phyloP scores from a whole-genome alignment of 2,888 invertebrate genomes.

The Caenorhabditis macrosperma region DNA sequence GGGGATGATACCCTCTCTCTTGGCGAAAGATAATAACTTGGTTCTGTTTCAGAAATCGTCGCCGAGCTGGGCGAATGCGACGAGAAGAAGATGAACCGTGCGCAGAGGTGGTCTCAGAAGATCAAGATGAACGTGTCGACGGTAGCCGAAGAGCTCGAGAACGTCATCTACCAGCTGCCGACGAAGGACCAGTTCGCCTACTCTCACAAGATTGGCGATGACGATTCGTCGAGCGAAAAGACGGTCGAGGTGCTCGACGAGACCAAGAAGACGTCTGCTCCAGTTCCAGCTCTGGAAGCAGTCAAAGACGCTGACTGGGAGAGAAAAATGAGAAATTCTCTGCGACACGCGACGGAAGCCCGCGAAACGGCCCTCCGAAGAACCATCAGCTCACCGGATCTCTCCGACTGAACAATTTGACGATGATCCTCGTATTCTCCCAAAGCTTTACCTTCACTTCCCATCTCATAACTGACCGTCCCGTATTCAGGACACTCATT shows the following conservation, averaged over 20 bases:
- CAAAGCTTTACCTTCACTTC: neutral
- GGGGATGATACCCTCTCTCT: slow-evolving; percentile 8
- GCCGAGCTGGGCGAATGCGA: slow-evolving; percentile 62
- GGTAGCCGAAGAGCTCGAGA: slow-evolving; percentile 77
- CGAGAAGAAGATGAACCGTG: slow-evolving; percentile 62
- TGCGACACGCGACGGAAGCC: slow-evolving; percentile 41
- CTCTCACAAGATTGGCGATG: slow-evolving; percentile 73
- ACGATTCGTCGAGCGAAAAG: slow-evolving; percentile 65
- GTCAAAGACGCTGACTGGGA: slow-evolving; percentile 50
- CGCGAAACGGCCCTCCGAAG: slow-evolving; percentile 50
- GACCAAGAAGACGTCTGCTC: slow-evolving; percentile 17
- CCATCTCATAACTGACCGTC: slow-evolving; percentile 12
- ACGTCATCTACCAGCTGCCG: slow-evolving; percentile 77
- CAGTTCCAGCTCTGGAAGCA: slow-evolving; percentile 13
- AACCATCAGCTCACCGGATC: slow-evolving; percentile 61
- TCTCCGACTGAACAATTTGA: slow-evolving; percentile 13
- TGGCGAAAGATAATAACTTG: slow-evolving; percentile 24
- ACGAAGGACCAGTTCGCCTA: slow-evolving; percentile 77
- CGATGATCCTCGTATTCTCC: neutral
- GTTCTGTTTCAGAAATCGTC: slow-evolving; percentile 63
- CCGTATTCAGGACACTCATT: slow-evolving; percentile 5
- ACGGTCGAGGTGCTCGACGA: slow-evolving; percentile 58
- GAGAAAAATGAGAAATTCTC: slow-evolving; percentile 51
- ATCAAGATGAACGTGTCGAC: slow-evolving; percentile 74
- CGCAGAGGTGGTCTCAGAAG: slow-evolving; percentile 75